Evolutionary conservation across 2,797 vertebrate species (phyloP).

Genomic region (Avahi laniger): DNA sequence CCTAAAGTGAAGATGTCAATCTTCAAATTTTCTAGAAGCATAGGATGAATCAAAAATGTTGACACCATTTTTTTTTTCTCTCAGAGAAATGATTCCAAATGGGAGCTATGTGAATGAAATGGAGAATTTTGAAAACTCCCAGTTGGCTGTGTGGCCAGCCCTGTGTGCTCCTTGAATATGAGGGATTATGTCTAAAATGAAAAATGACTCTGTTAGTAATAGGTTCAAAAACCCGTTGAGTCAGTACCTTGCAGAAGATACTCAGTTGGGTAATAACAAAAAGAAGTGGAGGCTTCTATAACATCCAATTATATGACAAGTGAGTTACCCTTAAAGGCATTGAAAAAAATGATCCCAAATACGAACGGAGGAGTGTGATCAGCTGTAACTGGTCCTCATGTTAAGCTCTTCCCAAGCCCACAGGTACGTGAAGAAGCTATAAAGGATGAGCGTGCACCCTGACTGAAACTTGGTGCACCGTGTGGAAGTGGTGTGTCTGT

Average conservation of each 20-base stretch:
- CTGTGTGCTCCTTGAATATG: background rate
- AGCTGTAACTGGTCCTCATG: background rate
- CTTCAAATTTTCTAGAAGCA: slow-evolving; percentile 8
- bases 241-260: slow-evolving; percentile 47
- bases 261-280: background rate
- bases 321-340: slow-evolving; percentile 23
- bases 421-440: background rate
- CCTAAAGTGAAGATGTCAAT: background rate
- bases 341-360: background rate
- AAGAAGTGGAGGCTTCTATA: background rate
- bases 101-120: background rate
- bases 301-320: background rate
- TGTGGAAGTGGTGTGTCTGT: background rate
- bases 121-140: background rate
- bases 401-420: background rate
- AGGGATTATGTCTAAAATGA: background rate
- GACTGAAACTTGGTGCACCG: background rate
- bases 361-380: background rate
- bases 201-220: slow-evolving; percentile 43
- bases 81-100: background rate
- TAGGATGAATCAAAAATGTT: background rate
- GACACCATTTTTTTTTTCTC: background rate
- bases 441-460: background rate
- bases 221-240: background rate
- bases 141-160: background rate